Percentiles rank a stretch among this genome's conserved stretches.
These are phyloP conservation scores for Peromyscus aztecus DNA, from an alignment of 2,797 vertebrate species.

Conservation along the genomic window DNA sequence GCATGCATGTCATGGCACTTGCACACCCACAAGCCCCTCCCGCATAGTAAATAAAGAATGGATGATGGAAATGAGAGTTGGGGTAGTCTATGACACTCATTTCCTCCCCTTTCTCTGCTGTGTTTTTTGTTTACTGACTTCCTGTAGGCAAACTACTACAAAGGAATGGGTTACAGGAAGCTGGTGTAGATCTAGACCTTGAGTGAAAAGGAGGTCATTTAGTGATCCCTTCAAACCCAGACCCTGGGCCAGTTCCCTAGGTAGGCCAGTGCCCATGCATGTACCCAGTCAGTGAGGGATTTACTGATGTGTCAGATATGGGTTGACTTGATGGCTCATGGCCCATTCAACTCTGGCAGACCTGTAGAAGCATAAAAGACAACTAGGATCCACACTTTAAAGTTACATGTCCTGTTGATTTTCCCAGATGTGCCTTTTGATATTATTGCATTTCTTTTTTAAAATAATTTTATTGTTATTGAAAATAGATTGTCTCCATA, in stretches of 20 bases:
- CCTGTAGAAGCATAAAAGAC: neutral
- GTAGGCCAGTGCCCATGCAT: neutral
- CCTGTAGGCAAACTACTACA: neutral
- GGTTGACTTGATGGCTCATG: neutral
- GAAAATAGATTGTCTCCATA: neutral
- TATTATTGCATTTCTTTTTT: constrained; percentile 11
- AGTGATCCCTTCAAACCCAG: neutral
- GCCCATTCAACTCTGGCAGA: neutral
- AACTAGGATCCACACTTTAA: neutral
- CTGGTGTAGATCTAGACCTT: neutral
- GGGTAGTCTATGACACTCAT: neutral
- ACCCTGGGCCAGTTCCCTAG: neutral
- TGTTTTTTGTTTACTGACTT: neutral
- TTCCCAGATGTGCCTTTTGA: neutral
- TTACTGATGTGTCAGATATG: neutral
- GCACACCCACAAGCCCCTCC: neutral
- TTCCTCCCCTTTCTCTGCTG: neutral
- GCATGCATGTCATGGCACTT: neutral
- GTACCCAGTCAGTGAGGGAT: neutral
- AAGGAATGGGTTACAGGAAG: neutral
- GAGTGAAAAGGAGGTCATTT: neutral
- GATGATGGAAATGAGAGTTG: neutral
- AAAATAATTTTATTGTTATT: constrained; percentile 13
- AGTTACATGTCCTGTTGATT: neutral
- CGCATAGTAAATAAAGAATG: neutral